These are phyloP conservation scores for Seriola aureovittata DNA, from an alignment of 2,113 vertebrate species.

Conservation along the genomic window DNA sequence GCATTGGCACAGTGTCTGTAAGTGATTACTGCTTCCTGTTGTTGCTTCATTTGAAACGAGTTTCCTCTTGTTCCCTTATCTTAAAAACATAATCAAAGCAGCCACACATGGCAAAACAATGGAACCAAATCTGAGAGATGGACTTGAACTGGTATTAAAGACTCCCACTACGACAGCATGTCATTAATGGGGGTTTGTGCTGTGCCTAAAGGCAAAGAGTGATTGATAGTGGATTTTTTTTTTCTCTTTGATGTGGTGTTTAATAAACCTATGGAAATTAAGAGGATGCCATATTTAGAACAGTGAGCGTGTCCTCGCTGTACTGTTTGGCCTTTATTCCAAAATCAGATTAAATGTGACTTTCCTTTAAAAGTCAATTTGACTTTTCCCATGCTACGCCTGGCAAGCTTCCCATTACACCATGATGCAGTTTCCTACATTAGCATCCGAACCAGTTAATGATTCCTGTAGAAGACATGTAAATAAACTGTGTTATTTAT, in stretches of 20 bases:
- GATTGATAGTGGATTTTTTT: constrained; percentile 20
- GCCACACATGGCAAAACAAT: constrained; percentile 53
- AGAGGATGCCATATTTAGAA: not conserved
- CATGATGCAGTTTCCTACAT: no score
- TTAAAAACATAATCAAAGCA: constrained; percentile 58
- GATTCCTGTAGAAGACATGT: no score
- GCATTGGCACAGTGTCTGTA: constrained; percentile 78
- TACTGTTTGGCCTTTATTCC: not conserved
- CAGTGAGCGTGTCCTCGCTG: not conserved
- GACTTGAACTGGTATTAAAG: not conserved
- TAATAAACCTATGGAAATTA: constrained; percentile 11
- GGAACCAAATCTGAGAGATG: constrained; percentile 7
- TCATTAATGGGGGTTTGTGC: constrained; percentile 11
- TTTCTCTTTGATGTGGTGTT: constrained; percentile 29
- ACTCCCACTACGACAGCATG: not conserved
- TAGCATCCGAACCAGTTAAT: no score
- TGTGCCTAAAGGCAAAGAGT: constrained; percentile 6
- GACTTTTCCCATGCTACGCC: no score
- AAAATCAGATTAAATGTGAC: not conserved
- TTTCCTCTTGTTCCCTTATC: constrained; percentile 80
- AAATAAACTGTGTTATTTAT: no score
- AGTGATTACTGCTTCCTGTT: constrained; percentile 86
- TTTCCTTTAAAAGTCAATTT: no score
- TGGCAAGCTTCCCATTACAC: not conserved
- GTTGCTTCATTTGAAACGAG: constrained; percentile 79